Percentiles rank a stretch among this genome's conserved stretches.
Evolutionary conservation across 2,113 vertebrate genomes (phyloP).

Genomic region (Craseonycteris thonglongyai): DNA sequence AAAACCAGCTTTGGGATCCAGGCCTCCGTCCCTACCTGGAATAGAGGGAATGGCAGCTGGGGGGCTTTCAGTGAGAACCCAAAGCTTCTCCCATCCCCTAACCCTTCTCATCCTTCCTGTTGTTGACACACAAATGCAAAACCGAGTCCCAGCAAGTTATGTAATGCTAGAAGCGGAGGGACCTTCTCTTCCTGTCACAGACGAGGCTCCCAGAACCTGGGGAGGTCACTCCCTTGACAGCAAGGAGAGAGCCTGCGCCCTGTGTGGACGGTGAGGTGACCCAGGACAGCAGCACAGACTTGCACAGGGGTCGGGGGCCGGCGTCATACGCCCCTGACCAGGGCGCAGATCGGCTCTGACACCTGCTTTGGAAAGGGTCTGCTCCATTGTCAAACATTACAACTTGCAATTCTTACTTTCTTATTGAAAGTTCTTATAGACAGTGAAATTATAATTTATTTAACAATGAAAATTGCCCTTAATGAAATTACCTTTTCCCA

Average conservation of each 20-base stretch:
- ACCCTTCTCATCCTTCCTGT: not conserved
- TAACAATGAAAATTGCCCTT: not conserved
- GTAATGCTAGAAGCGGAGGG: not conserved
- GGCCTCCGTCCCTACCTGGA: not conserved
- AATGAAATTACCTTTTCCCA: conserved; percentile 4
- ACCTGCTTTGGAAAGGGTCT: not conserved
- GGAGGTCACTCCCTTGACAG: not conserved
- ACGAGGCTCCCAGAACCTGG: not conserved
- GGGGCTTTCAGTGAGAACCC: not conserved
- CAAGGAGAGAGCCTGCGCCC: not conserved
- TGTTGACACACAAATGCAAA: not conserved
- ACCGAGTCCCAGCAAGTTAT: not conserved
- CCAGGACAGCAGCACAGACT: not conserved
- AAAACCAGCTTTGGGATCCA: not conserved
- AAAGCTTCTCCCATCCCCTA: not conserved
- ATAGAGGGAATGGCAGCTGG: not conserved
- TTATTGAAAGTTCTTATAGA: not conserved
- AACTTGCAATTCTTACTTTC: not conserved
- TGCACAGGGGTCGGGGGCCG: not conserved
- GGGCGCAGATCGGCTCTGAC: rapidly evolving
- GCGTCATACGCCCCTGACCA: not conserved
- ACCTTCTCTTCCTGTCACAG: not conserved
- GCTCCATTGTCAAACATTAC: not conserved
- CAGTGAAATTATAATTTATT: not conserved
- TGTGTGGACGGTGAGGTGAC: not conserved